A percentile compares a stretch with the other conserved stretches of the same genome.
These are phyloP conservation scores for Linepithema humile DNA, from an alignment of 1,140 invertebrate genomes.

Conservation along the genomic window DNA sequence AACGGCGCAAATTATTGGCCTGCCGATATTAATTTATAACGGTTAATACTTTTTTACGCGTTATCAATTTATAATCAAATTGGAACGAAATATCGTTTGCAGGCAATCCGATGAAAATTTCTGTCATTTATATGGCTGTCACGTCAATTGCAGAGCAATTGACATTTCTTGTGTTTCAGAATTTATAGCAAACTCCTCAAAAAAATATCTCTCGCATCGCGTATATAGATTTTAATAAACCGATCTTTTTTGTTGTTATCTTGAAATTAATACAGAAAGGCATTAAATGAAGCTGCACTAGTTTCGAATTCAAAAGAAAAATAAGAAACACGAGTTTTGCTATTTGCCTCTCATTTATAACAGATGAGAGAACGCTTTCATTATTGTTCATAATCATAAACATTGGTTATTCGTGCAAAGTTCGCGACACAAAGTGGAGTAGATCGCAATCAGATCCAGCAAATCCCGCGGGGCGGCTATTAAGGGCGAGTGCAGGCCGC, in stretches of 20 bases:
- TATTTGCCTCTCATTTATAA: background rate
- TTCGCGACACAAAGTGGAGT: background rate
- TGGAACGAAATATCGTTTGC: conserved; percentile 2
- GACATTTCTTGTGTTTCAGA: background rate
- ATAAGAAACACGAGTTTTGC: background rate
- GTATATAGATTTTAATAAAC: background rate
- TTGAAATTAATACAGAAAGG: background rate
- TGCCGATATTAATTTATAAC: conserved; percentile 44
- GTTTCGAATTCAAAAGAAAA: background rate
- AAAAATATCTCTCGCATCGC: background rate
- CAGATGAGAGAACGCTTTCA: background rate
- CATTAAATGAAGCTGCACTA: background rate
- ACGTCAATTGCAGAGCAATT: background rate
- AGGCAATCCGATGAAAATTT: conserved; percentile 1
- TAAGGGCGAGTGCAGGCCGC: background rate
- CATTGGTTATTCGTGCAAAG: background rate
- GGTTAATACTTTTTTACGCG: background rate
- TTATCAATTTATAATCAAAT: conserved; percentile 30
- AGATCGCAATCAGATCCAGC: background rate
- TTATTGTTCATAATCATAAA: background rate
- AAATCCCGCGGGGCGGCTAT: background rate
- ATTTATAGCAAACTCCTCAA: background rate
- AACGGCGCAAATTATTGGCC: conserved; percentile 3
- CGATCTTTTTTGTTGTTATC: background rate
- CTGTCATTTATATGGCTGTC: background rate